phyloP scores from a whole-genome alignment of 2,888 invertebrate genomes.

The Temnothorax ravouxi region DNA sequence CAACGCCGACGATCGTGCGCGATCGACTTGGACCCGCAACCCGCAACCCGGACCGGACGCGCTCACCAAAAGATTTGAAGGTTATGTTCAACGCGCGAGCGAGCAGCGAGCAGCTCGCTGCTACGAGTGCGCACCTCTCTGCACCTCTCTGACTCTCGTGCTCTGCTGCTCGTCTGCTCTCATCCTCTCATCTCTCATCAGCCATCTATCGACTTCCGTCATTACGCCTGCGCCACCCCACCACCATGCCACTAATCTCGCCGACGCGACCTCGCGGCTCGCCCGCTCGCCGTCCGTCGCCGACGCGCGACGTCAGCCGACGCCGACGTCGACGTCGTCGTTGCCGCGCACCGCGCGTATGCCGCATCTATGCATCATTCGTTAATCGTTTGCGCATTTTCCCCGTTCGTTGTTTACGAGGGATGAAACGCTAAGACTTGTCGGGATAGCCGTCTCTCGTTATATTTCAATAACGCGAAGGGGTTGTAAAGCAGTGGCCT shows the following conservation, averaged over 20 bases:
- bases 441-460: not conserved
- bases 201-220: constrained; percentile 70
- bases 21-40: constrained; percentile 11
- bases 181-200: not conserved
- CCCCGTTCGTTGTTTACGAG: constrained; percentile 2
- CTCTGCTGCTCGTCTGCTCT: too few species aligned
- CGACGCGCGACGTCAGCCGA: too few species aligned
- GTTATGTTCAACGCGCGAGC: constrained; percentile 70
- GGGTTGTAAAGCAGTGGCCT: not conserved
- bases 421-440: not conserved
- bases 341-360: not conserved
- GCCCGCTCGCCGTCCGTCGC: too few species aligned
- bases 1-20: not conserved
- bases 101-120: constrained; percentile 44
- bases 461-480: not conserved
- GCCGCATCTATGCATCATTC: not conserved
- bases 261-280: too few species aligned
- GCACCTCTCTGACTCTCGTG: too few species aligned
- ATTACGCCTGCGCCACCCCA: constrained; percentile 64
- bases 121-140: constrained; percentile 42
- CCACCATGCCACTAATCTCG: not conserved
- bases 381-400: constrained; percentile 8
- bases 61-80: constrained; percentile 76
- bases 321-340: not conserved
- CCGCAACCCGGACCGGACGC: constrained; percentile 11